Base-by-base conservation (phyloP, 2,888 invertebrate genomes). In the Ischnura elegans region DNA sequence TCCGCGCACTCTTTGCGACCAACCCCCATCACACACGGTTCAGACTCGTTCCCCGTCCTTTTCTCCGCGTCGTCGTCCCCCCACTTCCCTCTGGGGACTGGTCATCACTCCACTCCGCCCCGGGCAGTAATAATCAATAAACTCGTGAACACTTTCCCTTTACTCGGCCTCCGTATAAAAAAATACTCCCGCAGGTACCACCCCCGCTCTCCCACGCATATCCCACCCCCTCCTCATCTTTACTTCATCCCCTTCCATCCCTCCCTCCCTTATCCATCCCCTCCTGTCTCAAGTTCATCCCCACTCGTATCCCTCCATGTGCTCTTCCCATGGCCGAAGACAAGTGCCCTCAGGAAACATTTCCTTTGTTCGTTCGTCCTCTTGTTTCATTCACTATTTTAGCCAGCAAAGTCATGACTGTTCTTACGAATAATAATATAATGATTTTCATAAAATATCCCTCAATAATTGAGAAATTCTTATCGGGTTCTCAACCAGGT, bases 321-420 rank as follows among this genome's bases (percentile, higher is more conserved):
- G 13, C 25, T 84, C 29, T 4, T 95, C 95, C 95, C 96, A 84
- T 94, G n/a, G n/a, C n/a, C n/a, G n/a, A n/a, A n/a, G n/a, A n/a
- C n/a, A n/a, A n/a, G n/a, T n/a, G n/a, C n/a, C n/a, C n/a, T n/a
- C n/a, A n/a, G n/a, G n/a, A n/a, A n/a, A n/a, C n/a, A n/a, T n/a
- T n/a, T n/a, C n/a, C n/a, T n/a, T n/a, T n/a, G n/a, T n/a, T n/a
- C n/a, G n/a, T n/a, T n/a, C n/a, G n/a, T n/a, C n/a, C n/a, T n/a
- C n/a, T n/a, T n/a, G n/a, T n/a, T n/a, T n/a, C n/a, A n/a, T n/a
- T n/a, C n/a, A n/a, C n/a, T n/a, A n/a, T n/a, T n/a, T n/a, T n/a
- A n/a, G n/a, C n/a, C n/a, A n/a, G n/a, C n/a, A n/a, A n/a, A n/a
- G n/a, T n/a, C n/a, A n/a, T n/a, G n/a, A n/a, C n/a, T n/a, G n/a